phyloP scores from a whole-genome alignment of 2,888 invertebrate genomes.

The Lasioglossum malachurum region DNA sequence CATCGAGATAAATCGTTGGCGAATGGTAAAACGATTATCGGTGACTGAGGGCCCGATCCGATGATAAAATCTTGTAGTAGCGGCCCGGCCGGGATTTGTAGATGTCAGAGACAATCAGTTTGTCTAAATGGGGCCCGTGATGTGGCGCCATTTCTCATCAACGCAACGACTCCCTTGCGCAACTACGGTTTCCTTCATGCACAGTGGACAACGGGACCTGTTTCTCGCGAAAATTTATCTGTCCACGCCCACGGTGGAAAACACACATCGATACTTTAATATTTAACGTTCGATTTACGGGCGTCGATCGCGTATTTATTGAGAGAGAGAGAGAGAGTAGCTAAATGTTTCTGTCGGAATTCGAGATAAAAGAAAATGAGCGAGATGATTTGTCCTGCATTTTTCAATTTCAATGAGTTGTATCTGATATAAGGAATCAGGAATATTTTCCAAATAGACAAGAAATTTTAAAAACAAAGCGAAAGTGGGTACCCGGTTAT shows the following conservation, averaged over 20 bases:
- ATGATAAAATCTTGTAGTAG: constrained; percentile 58
- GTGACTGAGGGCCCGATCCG: constrained; percentile 55
- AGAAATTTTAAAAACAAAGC: too few species aligned
- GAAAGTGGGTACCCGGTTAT: too few species aligned
- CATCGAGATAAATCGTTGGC: constrained; percentile 70
- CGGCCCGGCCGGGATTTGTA: constrained; percentile 50
- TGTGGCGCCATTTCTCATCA: constrained; percentile 38
- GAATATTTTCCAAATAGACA: too few species aligned
- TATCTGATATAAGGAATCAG: too few species aligned
- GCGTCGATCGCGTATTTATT: neutral
- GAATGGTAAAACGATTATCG: constrained; percentile 73
- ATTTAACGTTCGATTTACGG: neutral
- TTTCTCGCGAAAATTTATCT: neutral
- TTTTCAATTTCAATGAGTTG: too few species aligned
- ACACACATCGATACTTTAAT: neutral
- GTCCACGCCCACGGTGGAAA: neutral
- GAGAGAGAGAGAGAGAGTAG: neutral
- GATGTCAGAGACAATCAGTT: constrained; percentile 61
- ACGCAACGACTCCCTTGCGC: constrained; percentile 5
- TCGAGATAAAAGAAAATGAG: too few species aligned
- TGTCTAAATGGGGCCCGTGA: constrained; percentile 28
- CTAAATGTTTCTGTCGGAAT: neutral
- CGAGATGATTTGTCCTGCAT: neutral
- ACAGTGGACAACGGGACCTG: neutral
- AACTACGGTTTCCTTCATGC: neutral